Base-by-base conservation (phyloP, 1,140 invertebrate species). In the Apolygus lucorum region DNA sequence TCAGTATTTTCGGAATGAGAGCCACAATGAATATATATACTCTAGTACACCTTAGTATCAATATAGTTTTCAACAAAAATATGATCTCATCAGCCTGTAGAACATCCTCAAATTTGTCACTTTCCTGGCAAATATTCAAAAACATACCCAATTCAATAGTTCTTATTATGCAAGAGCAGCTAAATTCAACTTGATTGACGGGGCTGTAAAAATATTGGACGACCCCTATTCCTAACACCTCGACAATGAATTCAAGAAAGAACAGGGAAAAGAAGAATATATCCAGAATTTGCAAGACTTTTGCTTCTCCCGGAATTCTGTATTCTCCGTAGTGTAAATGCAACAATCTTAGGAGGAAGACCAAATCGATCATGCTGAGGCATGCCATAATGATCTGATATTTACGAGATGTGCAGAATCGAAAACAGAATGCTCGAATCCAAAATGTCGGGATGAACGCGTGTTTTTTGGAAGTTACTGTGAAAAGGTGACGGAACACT, bases 321-420 rank as follows among this genome's bases (percentile, higher is more conserved):
- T 25, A 63, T n/a, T 25, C 17, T 8, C 14, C 27, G 28, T 66
- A 66, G 29, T 34, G 34, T 21, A 34, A 1, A 2, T 29, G 27
- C 27, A 34, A 29, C 1, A 42, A n/a, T n/a, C n/a, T 14, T 8
- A 66, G n/a, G 1, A 66, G 28, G 21, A 66, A 14, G n/a, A 2
- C 24, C 1, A 66, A 25, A 34, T 66, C 64, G n/a, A 66, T 42
- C 64, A 66, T 66, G 25, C 27, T 34, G 27, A 66, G n/a, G 28
- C 27, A 28, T 25, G 64, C 64, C 64, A 66, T 66, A n/a, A 66
- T 28, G 14, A 66, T 66, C 24, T 66, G 64, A 21, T 29, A 66
- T 21, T 28, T 66, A 11, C 64, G n/a, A 1, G 64, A 66, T 2
- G 64, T 34, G n/a, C 64, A 66, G n/a, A 66, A 17, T n/a, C 64